phyloP scores from a whole-genome alignment of 2,797 vertebrate genomes.

The Chaunax sp. region DNA sequence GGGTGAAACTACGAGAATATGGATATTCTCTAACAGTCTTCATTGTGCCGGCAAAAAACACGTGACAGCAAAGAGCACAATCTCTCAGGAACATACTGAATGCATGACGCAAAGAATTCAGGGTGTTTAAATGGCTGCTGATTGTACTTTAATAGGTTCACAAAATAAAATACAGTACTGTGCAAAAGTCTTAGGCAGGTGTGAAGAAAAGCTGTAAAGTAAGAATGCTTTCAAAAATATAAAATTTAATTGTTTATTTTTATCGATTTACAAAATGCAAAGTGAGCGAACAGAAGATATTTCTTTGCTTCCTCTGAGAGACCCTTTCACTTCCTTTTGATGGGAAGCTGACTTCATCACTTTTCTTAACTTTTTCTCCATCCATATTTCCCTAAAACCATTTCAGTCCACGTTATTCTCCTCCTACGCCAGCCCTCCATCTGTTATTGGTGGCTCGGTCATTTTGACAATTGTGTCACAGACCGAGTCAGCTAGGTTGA shows the following conservation, averaged over 20 bases:
- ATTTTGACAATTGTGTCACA: constrained; percentile 26
- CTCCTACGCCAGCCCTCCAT: constrained; percentile 6
- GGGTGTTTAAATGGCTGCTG: not conserved
- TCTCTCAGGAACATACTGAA: too few relatives aligned
- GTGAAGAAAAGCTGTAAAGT: too few relatives aligned
- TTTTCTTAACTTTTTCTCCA: constrained; percentile 13
- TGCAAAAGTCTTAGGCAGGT: too few relatives aligned
- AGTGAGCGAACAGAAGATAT: too few relatives aligned
- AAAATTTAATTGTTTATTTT: too few relatives aligned
- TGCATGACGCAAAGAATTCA: not conserved
- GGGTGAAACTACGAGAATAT: too few relatives aligned
- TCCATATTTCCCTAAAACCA: constrained; percentile 10
- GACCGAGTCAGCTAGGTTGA: not conserved
- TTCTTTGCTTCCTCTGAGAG: not conserved
- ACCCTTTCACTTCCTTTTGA: constrained; percentile 1
- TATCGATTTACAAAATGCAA: too few relatives aligned
- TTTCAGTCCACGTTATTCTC: constrained; percentile 6
- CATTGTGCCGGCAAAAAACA: too few relatives aligned
- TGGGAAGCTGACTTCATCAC: constrained; percentile 10
- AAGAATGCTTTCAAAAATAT: too few relatives aligned
- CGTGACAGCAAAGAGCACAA: too few relatives aligned
- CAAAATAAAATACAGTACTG: too few relatives aligned
- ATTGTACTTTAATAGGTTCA: not conserved
- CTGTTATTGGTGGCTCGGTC: constrained; percentile 17
- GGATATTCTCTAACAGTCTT: too few relatives aligned